These are phyloP conservation scores for Ammodytes dubius DNA, from an alignment of 2,113 vertebrate genomes.

Conservation along the genomic window DNA sequence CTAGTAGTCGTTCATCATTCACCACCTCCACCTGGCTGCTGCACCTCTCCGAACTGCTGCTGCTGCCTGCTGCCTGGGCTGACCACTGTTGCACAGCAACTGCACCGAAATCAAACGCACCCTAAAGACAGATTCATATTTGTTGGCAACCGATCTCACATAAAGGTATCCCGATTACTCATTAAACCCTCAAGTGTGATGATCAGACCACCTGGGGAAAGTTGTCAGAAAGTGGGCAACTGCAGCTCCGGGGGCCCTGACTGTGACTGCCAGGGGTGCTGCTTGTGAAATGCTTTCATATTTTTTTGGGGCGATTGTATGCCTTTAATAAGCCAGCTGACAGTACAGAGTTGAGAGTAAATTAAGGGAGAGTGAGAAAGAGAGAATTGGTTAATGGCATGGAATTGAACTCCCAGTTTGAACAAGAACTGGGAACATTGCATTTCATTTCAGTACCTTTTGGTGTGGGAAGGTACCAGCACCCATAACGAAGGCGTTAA, in stretches of 20 bases:
- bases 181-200: background rate
- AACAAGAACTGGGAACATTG: background rate
- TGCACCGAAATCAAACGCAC: constrained; percentile 17
- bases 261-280: background rate
- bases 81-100: background rate
- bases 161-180: background rate
- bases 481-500: too few relatives aligned
- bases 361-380: background rate
- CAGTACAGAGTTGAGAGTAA: background rate
- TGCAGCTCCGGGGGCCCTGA: background rate
- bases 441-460: background rate
- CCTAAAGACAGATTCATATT: background rate
- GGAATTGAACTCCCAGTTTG: background rate
- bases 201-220: background rate
- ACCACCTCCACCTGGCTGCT: constrained; percentile 77
- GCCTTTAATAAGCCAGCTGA: background rate
- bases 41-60: constrained; percentile 33
- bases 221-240: background rate
- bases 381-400: background rate
- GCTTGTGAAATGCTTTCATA: background rate
- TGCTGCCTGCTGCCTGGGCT: constrained; percentile 26
- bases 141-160: background rate
- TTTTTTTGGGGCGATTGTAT: background rate
- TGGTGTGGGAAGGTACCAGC: too few relatives aligned
- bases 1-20: constrained; percentile 78